Percentiles rank a stretch among this genome's conserved stretches.
Evolutionary conservation across 2,797 vertebrate species (phyloP).

Genomic region (Iguana delicatissima): DNA sequence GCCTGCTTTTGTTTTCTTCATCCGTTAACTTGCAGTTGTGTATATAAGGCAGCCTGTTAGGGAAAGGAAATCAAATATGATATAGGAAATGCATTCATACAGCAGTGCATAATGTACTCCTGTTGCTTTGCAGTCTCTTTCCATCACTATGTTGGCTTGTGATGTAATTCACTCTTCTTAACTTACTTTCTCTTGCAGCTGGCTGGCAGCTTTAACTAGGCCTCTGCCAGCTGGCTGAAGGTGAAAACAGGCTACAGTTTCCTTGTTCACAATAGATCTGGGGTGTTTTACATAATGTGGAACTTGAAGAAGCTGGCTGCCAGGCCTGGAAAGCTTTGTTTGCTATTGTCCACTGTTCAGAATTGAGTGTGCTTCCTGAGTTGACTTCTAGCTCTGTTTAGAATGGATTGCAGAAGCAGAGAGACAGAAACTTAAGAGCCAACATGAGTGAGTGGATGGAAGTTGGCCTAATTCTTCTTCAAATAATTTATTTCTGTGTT

Average conservation of each 20-base stretch:
- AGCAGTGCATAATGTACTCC: not conserved
- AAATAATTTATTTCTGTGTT: slow-evolving; percentile 33
- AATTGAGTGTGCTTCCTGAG: slow-evolving; percentile 61
- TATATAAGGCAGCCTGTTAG: not conserved
- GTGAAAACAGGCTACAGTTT: not conserved
- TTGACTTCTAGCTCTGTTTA: not conserved
- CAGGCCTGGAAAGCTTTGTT: slow-evolving; percentile 64
- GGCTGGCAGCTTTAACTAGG: not conserved
- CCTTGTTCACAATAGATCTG: slow-evolving; percentile 36
- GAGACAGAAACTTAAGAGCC: not conserved
- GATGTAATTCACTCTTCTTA: not conserved
- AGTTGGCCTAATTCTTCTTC: slow-evolving; percentile 17
- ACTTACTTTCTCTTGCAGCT: not conserved
- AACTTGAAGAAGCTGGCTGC: slow-evolving; percentile 63
- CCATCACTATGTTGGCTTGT: not conserved
- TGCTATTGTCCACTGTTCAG: slow-evolving; percentile 55
- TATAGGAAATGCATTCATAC: not conserved
- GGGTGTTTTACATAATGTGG: slow-evolving; percentile 58
- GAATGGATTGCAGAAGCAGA: fast-evolving
- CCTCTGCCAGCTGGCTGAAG: slow-evolving; percentile 58
- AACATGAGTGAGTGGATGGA: slow-evolving; percentile 22
- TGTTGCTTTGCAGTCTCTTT: not conserved
- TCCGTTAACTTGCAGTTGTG: not conserved
- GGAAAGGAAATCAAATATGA: not conserved
- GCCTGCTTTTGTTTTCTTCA: not conserved